phyloP scores from a whole-genome alignment of 30 jellyfish, hydroid and myxozoan genomes.

The Aurelia sp. region DNA sequence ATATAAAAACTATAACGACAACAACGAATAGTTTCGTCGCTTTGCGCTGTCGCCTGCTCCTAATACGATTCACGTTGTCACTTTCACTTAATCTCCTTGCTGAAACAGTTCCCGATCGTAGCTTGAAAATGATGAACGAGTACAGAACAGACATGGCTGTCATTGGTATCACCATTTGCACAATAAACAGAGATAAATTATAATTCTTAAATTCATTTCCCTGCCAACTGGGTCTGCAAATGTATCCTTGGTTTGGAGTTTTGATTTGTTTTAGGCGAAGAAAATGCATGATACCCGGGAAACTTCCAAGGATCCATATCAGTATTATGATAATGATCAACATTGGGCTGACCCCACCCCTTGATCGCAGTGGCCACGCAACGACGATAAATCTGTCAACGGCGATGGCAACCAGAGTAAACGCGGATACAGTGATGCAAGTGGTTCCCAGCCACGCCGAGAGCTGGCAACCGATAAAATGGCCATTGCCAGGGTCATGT shows the following conservation, averaged over 20 bases:
- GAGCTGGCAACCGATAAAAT: slow-evolving; percentile 75
- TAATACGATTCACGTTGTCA: slow-evolving; percentile 64
- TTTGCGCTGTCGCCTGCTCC: slow-evolving; percentile 67
- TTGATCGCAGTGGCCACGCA: slow-evolving; percentile 80
- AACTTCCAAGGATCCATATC: slow-evolving; percentile 74
- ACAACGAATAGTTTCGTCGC: slow-evolving; percentile 79
- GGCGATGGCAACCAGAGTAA: slow-evolving; percentile 86
- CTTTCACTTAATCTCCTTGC: slow-evolving; percentile 73
- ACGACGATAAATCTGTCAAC: slow-evolving; percentile 87
- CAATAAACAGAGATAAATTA: slow-evolving; percentile 26
- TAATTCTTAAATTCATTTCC: slow-evolving; percentile 3
- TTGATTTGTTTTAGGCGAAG: slow-evolving; percentile 16
- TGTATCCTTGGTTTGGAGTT: neutral
- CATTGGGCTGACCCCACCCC: slow-evolving; percentile 37
- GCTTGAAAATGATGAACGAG: slow-evolving; percentile 55
- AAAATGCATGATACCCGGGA: slow-evolving; percentile 52
- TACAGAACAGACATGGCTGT: slow-evolving; percentile 70
- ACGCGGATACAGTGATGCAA: slow-evolving; percentile 82
- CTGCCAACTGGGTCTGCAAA: neutral
- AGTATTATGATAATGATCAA: neutral
- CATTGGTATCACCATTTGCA: slow-evolving; percentile 75
- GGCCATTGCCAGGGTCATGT: slow-evolving; percentile 45
- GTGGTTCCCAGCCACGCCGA: slow-evolving; percentile 75
- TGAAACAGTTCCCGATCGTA: slow-evolving; percentile 55
- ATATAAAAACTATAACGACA: slow-evolving; percentile 68